Evolutionary conservation across 1,140 invertebrate species (phyloP), one percentile per base, ranked within the genome.

Genomic region (Lordiphosa clarofinis): DNA sequence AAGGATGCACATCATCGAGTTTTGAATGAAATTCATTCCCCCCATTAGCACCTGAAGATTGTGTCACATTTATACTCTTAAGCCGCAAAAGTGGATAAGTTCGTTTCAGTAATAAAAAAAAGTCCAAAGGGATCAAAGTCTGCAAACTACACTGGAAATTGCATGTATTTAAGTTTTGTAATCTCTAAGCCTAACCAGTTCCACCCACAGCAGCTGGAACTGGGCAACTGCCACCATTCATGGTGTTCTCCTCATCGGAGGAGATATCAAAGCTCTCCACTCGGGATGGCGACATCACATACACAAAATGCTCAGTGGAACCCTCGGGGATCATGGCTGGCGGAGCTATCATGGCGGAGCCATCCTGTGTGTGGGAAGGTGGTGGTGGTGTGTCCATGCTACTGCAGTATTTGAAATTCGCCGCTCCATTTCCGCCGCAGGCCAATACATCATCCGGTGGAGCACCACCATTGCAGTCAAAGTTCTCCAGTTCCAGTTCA

Each of bases 1-100:
- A 24, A 24, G 21, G 21, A 24, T 24, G 7, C 28, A 31, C 28
- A 31, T 24, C 28, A 31, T 31, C 28, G 28, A 31, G 28, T 31
- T 8, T 56, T 87, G 84, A 87, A 87, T 87, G 86, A 87, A 87
- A 87, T 87, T 87, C 84, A 87, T 87, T 87, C 86, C 15, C 60
- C 59, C 19, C 19, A 19, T 19, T 19, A 19, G 19, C 19, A 19
- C 13, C 5, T 15, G 12, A 13, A 64, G 60, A 64, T 64, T 64
- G 64, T 64, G 64, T 64, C 55, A 31, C 60, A 63, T 61, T 63
- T 63, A 38, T 64, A 64, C 36, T 44, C 35, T 12, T 64, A 47
- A 46, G 35, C 49, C 39, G 40, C 28, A 49, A 52, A 11, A 39
- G 9, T 39, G 24, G 6, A 28, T 5, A 28, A 28, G 4, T 28